Base-by-base conservation (phyloP, 2,888 invertebrate species). In the Pollenia angustigena region DNA sequence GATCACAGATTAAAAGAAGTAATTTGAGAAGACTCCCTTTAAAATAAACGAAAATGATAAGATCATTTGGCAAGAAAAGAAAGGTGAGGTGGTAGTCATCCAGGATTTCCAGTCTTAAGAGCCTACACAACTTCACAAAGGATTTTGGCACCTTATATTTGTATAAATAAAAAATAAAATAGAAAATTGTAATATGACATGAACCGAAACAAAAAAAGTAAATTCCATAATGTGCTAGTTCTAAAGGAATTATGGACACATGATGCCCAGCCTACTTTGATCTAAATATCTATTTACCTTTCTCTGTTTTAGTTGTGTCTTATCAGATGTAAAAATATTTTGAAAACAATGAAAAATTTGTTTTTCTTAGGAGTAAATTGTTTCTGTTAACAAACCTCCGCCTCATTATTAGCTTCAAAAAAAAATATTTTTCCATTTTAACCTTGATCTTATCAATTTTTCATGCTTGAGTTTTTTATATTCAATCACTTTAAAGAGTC, bases 71-170 rank as follows among this genome's bases (percentile, higher is more conserved):
- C 32, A 75, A 52, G 23, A 40, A 58, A 9, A n/a, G 50, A 58
- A 58, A 68, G 40, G 56, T 68, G 16, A 79, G 10, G 68, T 48
- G 10, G 6, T 60, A 60, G 66, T 68, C 81, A 68, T 44, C 44
- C 58, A 68, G 23, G 14, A 81, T 64, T 46, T 46, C 32, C 54
- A 64, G 23, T 23, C 60, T 62, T 62, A 42, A 42, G 50, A 46
- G 64, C 40, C 46, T 56, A 54, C 32, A 56, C 62, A 54, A 10
- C n/a, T 42, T 46, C 8, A 48, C 14, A 23, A 16, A 66, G 86
- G 79, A 86, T 83, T 68, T 87, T 87, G 74, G 84, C 87, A 87
- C 84, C 87, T 81, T n/a, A 16, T 1, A 44, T 52, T 9, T 18
- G 2, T 74, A 60, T 6, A 72, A 44, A 56, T 66, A 58, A 66